Conservation (phyloP, 2,797 vertebrate species). For the Lophotriccus pileatus region DNA sequence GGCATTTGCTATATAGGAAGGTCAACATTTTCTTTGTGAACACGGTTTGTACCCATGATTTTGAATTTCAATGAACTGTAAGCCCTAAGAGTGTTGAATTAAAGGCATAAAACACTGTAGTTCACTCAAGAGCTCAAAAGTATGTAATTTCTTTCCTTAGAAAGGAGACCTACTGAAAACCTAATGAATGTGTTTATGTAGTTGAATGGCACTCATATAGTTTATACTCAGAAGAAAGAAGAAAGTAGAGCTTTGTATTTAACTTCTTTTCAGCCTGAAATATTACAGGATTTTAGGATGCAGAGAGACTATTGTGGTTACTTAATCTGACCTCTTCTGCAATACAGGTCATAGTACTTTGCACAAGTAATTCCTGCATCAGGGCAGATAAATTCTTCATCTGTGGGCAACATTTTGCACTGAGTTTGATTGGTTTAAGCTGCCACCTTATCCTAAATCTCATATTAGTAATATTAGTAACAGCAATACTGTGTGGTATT, state of each 20-base stretch:
- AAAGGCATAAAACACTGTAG: constrained; percentile 56
- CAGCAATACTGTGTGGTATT: neutral
- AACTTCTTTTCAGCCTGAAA: constrained; percentile 45
- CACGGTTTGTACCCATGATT: constrained; percentile 38
- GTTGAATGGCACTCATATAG: constrained; percentile 45
- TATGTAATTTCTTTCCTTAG: constrained; percentile 62
- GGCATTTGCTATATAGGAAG: constrained; percentile 50
- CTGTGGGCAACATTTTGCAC: neutral
- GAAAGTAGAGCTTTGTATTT: constrained; percentile 24
- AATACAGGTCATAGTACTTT: constrained; percentile 18
- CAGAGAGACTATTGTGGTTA: neutral
- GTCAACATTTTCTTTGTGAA: constrained; percentile 63
- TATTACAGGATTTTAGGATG: constrained; percentile 46
- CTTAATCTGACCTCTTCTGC: constrained; percentile 21
- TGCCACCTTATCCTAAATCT: neutral
- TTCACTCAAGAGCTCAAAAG: constrained; percentile 49
- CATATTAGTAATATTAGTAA: neutral
- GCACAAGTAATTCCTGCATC: constrained; percentile 32
- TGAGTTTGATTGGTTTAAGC: neutral
- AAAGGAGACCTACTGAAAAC: constrained; percentile 50
- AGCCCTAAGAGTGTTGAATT: constrained; percentile 49
- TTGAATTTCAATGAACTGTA: constrained; percentile 65
- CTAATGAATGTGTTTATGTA: constrained; percentile 59
- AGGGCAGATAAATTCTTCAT: neutral
- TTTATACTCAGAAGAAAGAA: constrained; percentile 38